phyloP scores from a whole-genome alignment of 2,797 vertebrate genomes.

The Euphonia xanthogaster region DNA sequence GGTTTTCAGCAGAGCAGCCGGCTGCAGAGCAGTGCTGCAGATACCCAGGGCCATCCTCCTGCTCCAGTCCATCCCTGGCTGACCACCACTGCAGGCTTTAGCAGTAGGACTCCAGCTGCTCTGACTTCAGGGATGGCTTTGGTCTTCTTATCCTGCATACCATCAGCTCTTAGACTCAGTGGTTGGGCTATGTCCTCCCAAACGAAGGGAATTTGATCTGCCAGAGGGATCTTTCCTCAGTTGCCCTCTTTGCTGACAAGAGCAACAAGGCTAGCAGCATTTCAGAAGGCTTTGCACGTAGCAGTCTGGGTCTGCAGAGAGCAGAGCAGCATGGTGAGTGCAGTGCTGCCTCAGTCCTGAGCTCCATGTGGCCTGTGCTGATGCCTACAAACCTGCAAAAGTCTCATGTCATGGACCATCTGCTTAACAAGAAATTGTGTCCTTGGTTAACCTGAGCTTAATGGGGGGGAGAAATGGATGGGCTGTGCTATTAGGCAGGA shows the following conservation, averaged over 20 bases:
- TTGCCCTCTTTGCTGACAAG: background rate
- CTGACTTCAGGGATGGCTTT: background rate
- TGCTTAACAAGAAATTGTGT: background rate
- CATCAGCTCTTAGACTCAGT: background rate
- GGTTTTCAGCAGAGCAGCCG: background rate
- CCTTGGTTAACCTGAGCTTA: background rate
- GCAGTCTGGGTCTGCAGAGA: background rate
- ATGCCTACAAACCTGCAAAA: background rate
- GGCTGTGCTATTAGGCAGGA: background rate
- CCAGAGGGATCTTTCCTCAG: background rate
- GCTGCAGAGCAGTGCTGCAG: background rate
- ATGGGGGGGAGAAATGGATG: background rate
- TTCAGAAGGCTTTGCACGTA: background rate
- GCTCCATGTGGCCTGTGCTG: background rate
- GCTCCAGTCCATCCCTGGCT: background rate
- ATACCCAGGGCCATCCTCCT: background rate
- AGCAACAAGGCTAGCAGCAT: rapidly evolving
- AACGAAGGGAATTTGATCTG: background rate
- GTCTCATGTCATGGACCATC: background rate
- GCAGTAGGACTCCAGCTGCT: background rate
- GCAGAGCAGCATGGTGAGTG: rapidly evolving
- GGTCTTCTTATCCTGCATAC: background rate
- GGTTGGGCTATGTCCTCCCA: background rate
- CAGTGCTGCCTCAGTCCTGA: background rate
- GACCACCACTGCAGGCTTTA: background rate